Evolutionary conservation across 2,113 vertebrate species (phyloP).

Genomic region (Bostrychus sinensis): DNA sequence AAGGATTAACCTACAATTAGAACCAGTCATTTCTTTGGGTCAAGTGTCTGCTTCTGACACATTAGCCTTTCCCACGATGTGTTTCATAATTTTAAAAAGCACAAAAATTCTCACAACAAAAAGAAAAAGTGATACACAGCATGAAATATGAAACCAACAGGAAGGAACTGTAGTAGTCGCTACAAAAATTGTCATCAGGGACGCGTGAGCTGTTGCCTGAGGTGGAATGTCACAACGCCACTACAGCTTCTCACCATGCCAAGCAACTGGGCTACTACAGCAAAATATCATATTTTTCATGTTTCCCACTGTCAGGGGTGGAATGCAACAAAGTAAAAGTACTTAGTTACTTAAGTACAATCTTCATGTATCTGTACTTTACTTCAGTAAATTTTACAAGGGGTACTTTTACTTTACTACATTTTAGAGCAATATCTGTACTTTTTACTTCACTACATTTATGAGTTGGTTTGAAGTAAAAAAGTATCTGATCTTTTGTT

Average conservation of each 20-base stretch:
- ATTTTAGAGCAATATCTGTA: too few relatives aligned
- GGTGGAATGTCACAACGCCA: constrained; percentile 3
- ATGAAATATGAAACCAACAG: constrained; percentile 19
- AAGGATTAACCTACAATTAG: not conserved
- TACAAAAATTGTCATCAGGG: not conserved
- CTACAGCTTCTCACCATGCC: constrained; percentile 3
- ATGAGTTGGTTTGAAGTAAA: too few relatives aligned
- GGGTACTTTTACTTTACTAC: too few relatives aligned
- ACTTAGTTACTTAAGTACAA: too few relatives aligned
- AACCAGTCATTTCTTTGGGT: not conserved
- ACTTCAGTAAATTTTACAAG: too few relatives aligned
- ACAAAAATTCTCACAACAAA: not conserved
- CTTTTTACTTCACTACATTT: too few relatives aligned
- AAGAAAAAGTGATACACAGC: constrained; percentile 1
- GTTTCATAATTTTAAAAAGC: too few relatives aligned
- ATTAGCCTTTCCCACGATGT: too few relatives aligned
- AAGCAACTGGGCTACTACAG: not conserved
- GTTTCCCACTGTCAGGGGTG: too few relatives aligned
- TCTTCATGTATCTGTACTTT: too few relatives aligned
- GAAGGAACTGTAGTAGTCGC: constrained; percentile 9
- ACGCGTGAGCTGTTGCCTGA: not conserved
- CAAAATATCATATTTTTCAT: not conserved
- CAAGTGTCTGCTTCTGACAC: not conserved
- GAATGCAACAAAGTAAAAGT: too few relatives aligned
- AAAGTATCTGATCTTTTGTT: too few relatives aligned